phyloP scores from a whole-genome alignment of 2,113 vertebrate genomes.

The Ceyx melanurus region DNA sequence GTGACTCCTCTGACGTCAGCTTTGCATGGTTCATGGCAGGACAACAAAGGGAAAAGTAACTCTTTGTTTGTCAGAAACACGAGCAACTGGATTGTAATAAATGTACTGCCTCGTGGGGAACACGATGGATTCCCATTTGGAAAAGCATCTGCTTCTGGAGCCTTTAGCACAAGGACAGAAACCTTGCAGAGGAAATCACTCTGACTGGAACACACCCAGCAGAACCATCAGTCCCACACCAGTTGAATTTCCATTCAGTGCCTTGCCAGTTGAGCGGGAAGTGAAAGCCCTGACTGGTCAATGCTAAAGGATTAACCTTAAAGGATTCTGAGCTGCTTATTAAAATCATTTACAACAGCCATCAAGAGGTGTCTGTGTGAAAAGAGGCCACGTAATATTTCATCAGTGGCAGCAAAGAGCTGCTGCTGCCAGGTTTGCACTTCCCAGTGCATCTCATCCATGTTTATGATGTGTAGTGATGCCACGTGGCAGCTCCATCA shows the following conservation, averaged over 20 bases:
- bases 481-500: background rate
- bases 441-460: background rate
- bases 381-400: background rate
- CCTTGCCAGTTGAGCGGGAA: background rate
- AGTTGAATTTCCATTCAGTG: background rate
- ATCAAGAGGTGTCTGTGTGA: background rate
- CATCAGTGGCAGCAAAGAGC: background rate
- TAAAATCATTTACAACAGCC: background rate
- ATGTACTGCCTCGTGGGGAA: background rate
- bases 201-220: background rate
- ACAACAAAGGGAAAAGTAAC: background rate
- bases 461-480: rapidly evolving
- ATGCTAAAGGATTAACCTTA: background rate
- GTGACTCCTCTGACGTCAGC: background rate
- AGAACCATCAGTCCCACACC: background rate
- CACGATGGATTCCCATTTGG: background rate
- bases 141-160: background rate
- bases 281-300: background rate
- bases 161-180: background rate
- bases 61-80: background rate
- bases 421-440: background rate
- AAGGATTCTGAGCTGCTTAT: background rate
- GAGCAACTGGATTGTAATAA: background rate
- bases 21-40: background rate
- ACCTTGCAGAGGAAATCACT: background rate